Conservation (phyloP, 1,140 invertebrate genomes). For the Papilio helenus region DNA sequence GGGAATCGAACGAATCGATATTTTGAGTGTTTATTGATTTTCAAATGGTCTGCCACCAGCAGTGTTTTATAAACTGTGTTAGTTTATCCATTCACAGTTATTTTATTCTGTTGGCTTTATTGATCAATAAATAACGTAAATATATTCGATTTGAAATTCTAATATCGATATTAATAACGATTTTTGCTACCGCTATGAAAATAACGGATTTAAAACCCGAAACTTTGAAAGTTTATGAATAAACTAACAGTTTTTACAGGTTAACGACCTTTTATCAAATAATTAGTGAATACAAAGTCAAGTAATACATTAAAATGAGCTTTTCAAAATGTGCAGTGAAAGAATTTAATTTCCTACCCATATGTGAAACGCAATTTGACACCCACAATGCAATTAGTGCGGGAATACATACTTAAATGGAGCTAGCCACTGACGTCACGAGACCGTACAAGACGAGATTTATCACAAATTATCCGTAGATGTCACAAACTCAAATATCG, state of each 20-base stretch:
- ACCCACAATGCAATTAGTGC: too few relatives aligned
- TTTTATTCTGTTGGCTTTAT: background rate
- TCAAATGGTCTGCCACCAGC: background rate
- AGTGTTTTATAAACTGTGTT: constrained; percentile 6
- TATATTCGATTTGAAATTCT: constrained; percentile 12
- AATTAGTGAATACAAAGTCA: background rate
- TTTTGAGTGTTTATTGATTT: background rate
- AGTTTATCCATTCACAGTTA: background rate
- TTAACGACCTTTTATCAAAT: background rate
- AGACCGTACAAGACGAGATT: too few relatives aligned
- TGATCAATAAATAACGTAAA: constrained; percentile 19
- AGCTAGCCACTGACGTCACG: too few relatives aligned
- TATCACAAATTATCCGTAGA: too few relatives aligned
- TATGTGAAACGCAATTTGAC: too few relatives aligned
- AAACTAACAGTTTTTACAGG: background rate
- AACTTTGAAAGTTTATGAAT: background rate
- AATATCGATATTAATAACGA: background rate
- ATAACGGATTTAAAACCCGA: background rate
- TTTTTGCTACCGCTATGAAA: constrained; percentile 9
- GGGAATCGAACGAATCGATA: background rate
- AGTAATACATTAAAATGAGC: background rate
- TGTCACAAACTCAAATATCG: too few relatives aligned
- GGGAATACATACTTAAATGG: too few relatives aligned
- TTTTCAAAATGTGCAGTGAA: too few relatives aligned
- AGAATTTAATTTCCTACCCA: too few relatives aligned